These are phyloP conservation scores for Clarias pachynema DNA, from an alignment of 2,797 vertebrate species.

Conservation along the genomic window DNA sequence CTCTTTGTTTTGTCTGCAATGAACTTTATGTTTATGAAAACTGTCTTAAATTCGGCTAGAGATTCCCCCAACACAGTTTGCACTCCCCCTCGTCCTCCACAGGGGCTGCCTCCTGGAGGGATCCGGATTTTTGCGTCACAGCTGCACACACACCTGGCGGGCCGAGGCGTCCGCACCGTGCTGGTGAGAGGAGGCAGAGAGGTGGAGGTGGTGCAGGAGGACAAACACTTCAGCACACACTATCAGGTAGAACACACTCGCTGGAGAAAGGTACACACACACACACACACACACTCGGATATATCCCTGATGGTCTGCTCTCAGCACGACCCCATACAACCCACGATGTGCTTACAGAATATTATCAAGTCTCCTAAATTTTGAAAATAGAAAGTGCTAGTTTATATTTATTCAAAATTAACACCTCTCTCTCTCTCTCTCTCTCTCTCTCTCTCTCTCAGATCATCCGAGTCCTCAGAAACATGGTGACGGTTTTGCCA, in stretches of 20 bases:
- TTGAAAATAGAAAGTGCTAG: neutral
- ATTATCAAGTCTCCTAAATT: neutral
- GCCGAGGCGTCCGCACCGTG: conserved; percentile 83
- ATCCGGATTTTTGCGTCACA: conserved; percentile 94
- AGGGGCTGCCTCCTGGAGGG: conserved; percentile 85
- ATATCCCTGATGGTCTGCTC: neutral
- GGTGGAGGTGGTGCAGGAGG: conserved; percentile 83
- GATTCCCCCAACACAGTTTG: too few relatives aligned
- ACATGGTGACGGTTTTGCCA: conserved; percentile 78
- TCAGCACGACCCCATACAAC: neutral
- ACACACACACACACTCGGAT: neutral
- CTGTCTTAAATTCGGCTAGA: neutral
- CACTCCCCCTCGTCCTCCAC: neutral
- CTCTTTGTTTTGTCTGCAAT: neutral
- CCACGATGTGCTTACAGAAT: neutral
- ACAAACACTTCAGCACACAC: conserved; percentile 91
- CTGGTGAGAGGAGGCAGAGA: conserved; percentile 80
- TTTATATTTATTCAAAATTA: conserved; percentile 4
- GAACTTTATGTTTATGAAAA: neutral
- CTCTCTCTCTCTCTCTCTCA: conserved; percentile 55
- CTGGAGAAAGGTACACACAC: neutral
- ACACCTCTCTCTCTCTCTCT: conserved; percentile 14
- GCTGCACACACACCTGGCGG: conserved; percentile 94
- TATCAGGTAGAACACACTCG: conserved; percentile 83
- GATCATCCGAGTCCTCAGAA: conserved; percentile 89